These are phyloP conservation scores for Hylyphantes graminicola DNA, from an alignment of 1,140 invertebrate species.

Conservation along the genomic window DNA sequence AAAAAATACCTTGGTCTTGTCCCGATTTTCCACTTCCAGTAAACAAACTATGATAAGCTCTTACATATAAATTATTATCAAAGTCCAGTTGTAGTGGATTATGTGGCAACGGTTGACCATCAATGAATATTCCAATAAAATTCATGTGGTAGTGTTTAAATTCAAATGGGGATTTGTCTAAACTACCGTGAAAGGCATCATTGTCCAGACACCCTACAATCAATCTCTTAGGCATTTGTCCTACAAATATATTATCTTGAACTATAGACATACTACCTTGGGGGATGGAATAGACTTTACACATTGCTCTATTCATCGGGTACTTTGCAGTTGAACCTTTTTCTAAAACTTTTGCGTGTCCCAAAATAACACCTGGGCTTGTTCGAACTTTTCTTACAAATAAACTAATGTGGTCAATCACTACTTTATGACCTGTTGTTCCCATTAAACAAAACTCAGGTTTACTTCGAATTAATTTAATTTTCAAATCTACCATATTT, in stretches of 20 bases:
- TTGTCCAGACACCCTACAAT: constrained; percentile 15
- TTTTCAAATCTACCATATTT: constrained; percentile 29
- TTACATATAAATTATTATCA: neutral
- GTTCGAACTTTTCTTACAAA: constrained; percentile 12
- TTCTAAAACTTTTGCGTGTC: constrained; percentile 19
- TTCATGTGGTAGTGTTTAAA: constrained; percentile 9
- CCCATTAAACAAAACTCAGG: constrained; percentile 20
- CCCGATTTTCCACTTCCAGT: neutral
- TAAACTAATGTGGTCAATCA: constrained; percentile 1
- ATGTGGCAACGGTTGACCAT: constrained; percentile 30
- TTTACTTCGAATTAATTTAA: constrained; percentile 34
- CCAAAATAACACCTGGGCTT: constrained; percentile 1
- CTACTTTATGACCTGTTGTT: neutral
- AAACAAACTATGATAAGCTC: constrained; percentile 15
- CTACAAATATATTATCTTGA: constrained; percentile 39
- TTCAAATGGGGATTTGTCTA: neutral
- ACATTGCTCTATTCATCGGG: neutral
- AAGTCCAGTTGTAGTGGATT: constrained; percentile 13
- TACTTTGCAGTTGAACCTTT: constrained; percentile 27
- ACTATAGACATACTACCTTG: constrained; percentile 23
- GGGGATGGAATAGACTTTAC: constrained; percentile 23
- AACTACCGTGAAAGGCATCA: neutral
- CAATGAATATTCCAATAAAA: constrained; percentile 18
- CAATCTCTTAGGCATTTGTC: constrained; percentile 11
- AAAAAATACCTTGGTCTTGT: neutral